phyloP scores from a whole-genome alignment of 2,888 invertebrate species.

The Neoitamus cyanurus region DNA sequence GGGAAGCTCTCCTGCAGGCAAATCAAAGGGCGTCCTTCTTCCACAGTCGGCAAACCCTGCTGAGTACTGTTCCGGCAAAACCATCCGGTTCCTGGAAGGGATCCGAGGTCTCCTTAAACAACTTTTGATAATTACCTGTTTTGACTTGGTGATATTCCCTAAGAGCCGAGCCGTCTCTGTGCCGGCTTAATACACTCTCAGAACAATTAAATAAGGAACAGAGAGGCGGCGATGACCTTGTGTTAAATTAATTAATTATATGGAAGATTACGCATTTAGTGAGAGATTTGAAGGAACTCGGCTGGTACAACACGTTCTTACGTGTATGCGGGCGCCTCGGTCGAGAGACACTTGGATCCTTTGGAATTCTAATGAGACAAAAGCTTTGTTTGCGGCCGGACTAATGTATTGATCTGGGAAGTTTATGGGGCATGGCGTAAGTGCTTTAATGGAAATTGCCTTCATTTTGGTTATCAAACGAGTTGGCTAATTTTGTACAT shows the following conservation, averaged over 20 bases:
- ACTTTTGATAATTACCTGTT: conserved; percentile 5
- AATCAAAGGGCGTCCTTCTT: not conserved
- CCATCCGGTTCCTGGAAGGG: not conserved
- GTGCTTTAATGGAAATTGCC: not conserved
- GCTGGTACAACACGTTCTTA: not conserved
- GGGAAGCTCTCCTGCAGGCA: not conserved
- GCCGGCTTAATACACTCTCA: not conserved
- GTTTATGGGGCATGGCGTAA: not conserved
- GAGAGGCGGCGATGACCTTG: not conserved
- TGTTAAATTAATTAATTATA: not conserved
- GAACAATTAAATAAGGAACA: not conserved
- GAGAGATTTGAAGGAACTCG: not conserved
- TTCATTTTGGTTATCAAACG: not conserved
- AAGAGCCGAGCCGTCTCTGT: not conserved
- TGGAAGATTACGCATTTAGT: not conserved
- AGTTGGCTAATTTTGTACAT: not conserved
- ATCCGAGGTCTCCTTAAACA: not conserved
- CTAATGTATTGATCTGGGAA: not conserved
- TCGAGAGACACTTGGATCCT: not conserved
- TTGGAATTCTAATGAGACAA: not conserved
- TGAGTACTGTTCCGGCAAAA: not conserved
- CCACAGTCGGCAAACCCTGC: not conserved
- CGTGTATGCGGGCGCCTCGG: not conserved
- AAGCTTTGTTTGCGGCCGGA: not conserved
- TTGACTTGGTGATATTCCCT: not conserved